Evolutionary conservation across 2,113 vertebrate genomes (phyloP).

Genomic region (Archilochus colubris): DNA sequence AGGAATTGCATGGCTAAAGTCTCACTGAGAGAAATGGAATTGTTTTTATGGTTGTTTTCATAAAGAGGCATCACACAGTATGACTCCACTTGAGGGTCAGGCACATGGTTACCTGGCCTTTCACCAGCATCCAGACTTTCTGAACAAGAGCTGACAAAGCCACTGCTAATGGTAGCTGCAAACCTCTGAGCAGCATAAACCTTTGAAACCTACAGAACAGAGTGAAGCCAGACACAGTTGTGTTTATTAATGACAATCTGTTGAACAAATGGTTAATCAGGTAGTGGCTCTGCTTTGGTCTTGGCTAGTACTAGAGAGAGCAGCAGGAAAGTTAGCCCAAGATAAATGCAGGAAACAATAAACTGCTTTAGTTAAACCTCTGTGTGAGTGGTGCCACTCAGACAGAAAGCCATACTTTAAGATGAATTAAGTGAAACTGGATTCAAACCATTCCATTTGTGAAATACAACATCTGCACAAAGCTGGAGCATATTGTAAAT

Average conservation of each 20-base stretch:
- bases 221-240: neutral
- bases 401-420: neutral
- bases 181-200: neutral
- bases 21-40: neutral
- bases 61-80: neutral
- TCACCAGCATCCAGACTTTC: neutral
- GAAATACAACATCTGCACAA: neutral
- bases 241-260: neutral
- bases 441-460: neutral
- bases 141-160: neutral
- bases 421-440: neutral
- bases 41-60: neutral
- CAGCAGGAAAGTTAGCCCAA: neutral
- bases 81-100: neutral
- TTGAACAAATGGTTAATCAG: neutral
- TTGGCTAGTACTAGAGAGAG: neutral
- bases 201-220: neutral
- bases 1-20: neutral
- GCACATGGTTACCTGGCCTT: neutral
- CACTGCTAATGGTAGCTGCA: neutral
- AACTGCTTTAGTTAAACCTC: neutral
- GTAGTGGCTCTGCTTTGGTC: neutral
- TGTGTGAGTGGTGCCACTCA: neutral
- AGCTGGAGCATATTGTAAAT: neutral
- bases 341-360: neutral